Percentiles rank a stretch among this genome's conserved stretches.
These are phyloP conservation scores for Eugnorisma glareosa DNA, from an alignment of 2,888 invertebrate genomes.

Conservation along the genomic window DNA sequence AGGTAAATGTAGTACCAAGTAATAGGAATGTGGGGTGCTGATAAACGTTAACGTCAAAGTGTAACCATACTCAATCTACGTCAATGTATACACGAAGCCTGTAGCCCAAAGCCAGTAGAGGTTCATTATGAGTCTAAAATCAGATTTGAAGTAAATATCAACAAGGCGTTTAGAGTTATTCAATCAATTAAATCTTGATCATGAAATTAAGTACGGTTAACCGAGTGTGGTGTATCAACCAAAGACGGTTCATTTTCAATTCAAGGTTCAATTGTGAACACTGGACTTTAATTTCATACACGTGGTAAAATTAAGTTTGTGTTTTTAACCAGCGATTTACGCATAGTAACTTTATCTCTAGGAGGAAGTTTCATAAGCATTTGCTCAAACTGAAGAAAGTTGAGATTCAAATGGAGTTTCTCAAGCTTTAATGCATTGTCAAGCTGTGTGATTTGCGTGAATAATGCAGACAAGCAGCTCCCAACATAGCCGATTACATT, in stretches of 20 bases:
- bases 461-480: not conserved
- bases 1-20: not conserved
- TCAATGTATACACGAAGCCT: not conserved
- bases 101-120: not conserved
- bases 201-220: not conserved
- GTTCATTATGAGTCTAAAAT: not conserved
- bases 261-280: no score
- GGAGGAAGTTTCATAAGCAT: constrained; percentile 3
- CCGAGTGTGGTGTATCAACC: not conserved
- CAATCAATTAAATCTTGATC: not conserved
- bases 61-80: not conserved
- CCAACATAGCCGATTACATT: not conserved
- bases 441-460: constrained; percentile 11
- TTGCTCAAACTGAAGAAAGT: not conserved
- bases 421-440: constrained; percentile 31
- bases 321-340: not conserved
- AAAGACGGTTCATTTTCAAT: no score
- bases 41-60: not conserved
- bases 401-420: constrained; percentile 25
- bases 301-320: not conserved
- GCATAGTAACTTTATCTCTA: not conserved
- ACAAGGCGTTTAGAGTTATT: not conserved
- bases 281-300: not conserved
- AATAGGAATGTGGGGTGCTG: not conserved
- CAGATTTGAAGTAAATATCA: not conserved